Evolutionary conservation across 2,888 invertebrate genomes (phyloP), one percentile per base, ranked within the genome.

Genomic region (Amiota mariae): DNA sequence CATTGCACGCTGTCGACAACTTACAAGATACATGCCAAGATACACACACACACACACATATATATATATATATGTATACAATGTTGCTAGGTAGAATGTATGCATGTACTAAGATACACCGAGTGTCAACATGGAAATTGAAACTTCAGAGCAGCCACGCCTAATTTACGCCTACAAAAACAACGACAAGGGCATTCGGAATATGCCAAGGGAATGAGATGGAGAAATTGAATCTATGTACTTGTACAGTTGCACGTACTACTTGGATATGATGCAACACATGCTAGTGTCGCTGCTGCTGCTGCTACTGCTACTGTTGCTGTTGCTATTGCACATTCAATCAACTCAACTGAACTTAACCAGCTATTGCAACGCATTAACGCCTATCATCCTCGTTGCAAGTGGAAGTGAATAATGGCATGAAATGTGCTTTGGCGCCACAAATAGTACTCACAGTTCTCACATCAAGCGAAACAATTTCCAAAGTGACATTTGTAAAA

Each of bases 11-110:
- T 36, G 36, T 36, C 36, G 36, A 36, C 36, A 36, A 36, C 36
- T 36, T 36, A 59, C 59, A 59, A 15, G 59, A 59, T 59, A 71
- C 72, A 74, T 77, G 76, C 73, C 66, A 73, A 54, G 51, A 64
- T 61, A 20, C 75, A 15, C 66, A 61, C 66, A 57, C 49, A 10
- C 15, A 20, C 56, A n/a, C 70, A 75, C n/a, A 57, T 15, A 54
- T 12, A 54, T 12, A 54, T 1, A 8, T 6, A 54, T 12, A 8
- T 1, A 12, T 12, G 12, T 1, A 8, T 13, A 54, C 11, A 11
- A n/a, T 24, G 3, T 24, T 24, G 24, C n/a, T 24, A 24, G 1
- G 24, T 24, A 24, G 1, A 24, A 24, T 24, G 24, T 24, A 2
- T 1, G 2, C 3, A 24, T 24, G 24, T 24, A 2, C 3, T 36